Evolutionary conservation across 2,113 vertebrate genomes (phyloP).

Genomic region (Ciconia maguari): DNA sequence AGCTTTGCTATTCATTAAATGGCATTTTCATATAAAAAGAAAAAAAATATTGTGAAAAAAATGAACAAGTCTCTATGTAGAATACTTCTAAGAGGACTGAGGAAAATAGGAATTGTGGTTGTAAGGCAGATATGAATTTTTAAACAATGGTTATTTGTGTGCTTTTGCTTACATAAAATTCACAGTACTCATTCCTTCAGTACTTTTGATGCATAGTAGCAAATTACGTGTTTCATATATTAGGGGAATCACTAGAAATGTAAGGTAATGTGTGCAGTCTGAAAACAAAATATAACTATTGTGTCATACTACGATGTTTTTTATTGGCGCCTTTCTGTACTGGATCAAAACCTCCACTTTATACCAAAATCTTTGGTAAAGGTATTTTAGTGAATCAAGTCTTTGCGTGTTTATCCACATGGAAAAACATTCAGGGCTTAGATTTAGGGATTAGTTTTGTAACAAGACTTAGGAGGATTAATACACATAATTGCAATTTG

Average conservation of each 20-base stretch:
- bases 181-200: background rate
- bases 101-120: background rate
- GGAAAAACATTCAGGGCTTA: background rate
- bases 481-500: background rate
- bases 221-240: background rate
- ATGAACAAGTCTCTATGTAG: background rate
- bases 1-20: background rate
- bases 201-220: background rate
- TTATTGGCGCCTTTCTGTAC: background rate
- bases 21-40: background rate
- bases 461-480: background rate
- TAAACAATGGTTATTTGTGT: background rate
- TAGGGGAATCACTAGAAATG: background rate
- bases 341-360: fast-evolving
- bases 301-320: background rate
- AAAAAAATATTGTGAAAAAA: background rate
- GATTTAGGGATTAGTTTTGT: background rate
- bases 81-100: background rate
- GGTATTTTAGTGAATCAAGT: background rate
- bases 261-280: background rate
- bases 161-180: background rate
- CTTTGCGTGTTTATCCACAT: background rate
- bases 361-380: background rate
- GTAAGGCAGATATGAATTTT: background rate
- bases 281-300: background rate